Evolutionary conservation across 2,888 invertebrate genomes (phyloP).

Genomic region (Pandemis cinnamomeana): DNA sequence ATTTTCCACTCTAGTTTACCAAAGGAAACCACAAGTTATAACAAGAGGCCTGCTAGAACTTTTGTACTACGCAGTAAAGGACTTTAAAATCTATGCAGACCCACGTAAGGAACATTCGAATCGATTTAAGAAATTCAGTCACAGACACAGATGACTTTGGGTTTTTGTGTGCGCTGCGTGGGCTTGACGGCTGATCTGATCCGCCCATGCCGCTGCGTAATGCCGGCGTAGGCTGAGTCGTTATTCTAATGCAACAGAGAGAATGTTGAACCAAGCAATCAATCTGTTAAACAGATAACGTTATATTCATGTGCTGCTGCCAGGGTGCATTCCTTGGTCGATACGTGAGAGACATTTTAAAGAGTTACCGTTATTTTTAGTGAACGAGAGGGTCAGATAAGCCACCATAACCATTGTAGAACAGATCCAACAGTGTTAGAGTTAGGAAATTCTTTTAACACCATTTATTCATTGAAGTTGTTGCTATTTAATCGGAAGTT

Average conservation of each 20-base stretch:
- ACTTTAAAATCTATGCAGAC: conserved; percentile 17
- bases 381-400: neutral
- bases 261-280: conserved; percentile 11
- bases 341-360: neutral
- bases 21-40: neutral
- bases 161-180: conserved; percentile 67
- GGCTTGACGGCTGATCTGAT: conserved; percentile 62
- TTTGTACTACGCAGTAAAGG: conserved; percentile 40
- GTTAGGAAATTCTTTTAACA: neutral
- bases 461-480: neutral
- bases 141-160: conserved; percentile 67
- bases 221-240: conserved; percentile 38
- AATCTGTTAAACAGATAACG: conserved; percentile 2
- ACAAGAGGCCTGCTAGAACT: neutral
- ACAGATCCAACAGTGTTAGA: neutral
- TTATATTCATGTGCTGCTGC: neutral
- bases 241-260: conserved; percentile 34
- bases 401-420: neutral
- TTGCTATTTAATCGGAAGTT: neutral
- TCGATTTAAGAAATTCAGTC: conserved; percentile 59
- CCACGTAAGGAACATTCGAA: conserved; percentile 4
- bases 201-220: conserved; percentile 61
- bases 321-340: neutral
- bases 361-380: neutral
- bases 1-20: too few relatives aligned